Base-by-base conservation (phyloP, 2,888 invertebrate genomes). In the Rapana venosa region DNA sequence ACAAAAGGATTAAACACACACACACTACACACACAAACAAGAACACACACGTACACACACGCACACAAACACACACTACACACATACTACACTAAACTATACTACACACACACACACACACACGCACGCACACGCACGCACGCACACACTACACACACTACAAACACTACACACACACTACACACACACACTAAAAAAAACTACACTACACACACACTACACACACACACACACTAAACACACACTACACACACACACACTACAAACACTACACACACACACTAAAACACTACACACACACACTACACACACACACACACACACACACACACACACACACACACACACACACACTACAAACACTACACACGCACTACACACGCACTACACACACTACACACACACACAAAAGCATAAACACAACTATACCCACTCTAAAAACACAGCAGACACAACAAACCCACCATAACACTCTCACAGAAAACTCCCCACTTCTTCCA, bases 271-370 rank as follows among this genome's bases (percentile, higher is more conserved):
- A 66, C 66, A 66, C 66, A 66, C 66, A 66, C 66, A 66, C 66
- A 66, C 66, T n/a, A n/a, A n/a, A n/a, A 66, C 66, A 66, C 66
- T n/a, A 66, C 66, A 66, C 66, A 26, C 66, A 66, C 66, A 66
- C 66, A 66, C 66, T n/a, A 66, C 66, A 66, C 66, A 66, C 66
- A 66, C 66, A 66, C 66, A 66, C 66, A 66, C 66, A 66, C 66
- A 26, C 66, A 66, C 66, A 66, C 66, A 66, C 66, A 66, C 66
- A 66, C 66, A 66, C 66, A 66, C 66, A 66, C 66, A 66, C 66
- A 66, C 66, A 66, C 66, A 66, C 66, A 66, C 66, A 66, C 66
- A 66, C 66, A 66, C 4, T 8, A 47, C 8, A 47, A 47, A 8
- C 47, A 47, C 47, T 8, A 47, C 2, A 47, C 47, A 47, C 47